Evolutionary conservation across 2,888 invertebrate species (phyloP), one percentile per base, ranked within the genome.

Genomic region (Erebia aethiops): DNA sequence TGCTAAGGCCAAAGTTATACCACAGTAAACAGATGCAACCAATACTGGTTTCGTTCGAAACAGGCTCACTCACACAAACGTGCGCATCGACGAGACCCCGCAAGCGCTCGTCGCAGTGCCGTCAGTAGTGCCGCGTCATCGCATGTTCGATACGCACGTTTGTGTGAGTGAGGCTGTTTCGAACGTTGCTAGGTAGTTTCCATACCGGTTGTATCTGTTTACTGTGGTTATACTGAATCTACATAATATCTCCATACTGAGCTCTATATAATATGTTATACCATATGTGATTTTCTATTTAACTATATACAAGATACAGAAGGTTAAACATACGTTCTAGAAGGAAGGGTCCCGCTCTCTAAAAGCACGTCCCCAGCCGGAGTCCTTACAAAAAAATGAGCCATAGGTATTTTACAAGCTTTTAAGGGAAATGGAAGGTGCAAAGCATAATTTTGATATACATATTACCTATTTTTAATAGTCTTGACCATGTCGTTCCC

Each of bases 361-460:
- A 92, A 88, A 88, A 92, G 92, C 87, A 91, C 91, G 88, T 89
- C 92, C 77, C 91, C 92, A 72, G 91, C 92, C 77, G 91, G 89
- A 78, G 90, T 89, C 92, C 92, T 92, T 89, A 81, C 78, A 81
- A 83, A 82, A 87, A 84, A 83, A 80, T 74, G 73, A 73, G 77
- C 77, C 75, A 77, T 80, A 35, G 5, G 35, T 35, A 84, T 82
- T 67, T 80, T 82, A 83, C 82, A 84, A 78, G 26, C 58, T 11
- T 58, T 26, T 35, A 57, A 58, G 7, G n/a, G 46, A 35, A 46
- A 18, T n/a, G 21, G 35, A 5, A 57, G 14, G 21, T 62, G 62
- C 46, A 62, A 62, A 62, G 14, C 62, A 7, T 46, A 11, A 49
- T 11, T 57, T 57, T 11, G 7, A 5, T 14, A 13, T 56, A 0